Percentiles rank a stretch among this genome's conserved stretches.
These are phyloP conservation scores for Avahi laniger DNA, from an alignment of 2,797 vertebrate species.

Conservation along the genomic window DNA sequence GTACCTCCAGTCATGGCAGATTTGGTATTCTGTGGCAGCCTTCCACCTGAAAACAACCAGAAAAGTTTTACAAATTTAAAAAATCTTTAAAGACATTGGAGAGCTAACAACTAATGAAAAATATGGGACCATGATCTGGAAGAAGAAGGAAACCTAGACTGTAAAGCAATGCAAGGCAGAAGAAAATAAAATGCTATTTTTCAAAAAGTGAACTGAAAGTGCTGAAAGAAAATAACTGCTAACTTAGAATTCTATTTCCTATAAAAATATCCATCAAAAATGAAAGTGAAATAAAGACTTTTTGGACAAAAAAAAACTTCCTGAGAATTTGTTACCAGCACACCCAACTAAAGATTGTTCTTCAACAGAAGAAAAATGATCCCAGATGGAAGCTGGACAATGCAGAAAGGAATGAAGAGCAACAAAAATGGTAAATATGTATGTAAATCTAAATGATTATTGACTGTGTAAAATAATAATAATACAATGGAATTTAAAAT, in stretches of 20 bases:
- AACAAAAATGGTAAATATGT: slow-evolving; percentile 62
- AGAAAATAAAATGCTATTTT: slow-evolving; percentile 30
- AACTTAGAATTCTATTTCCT: slow-evolving; percentile 5
- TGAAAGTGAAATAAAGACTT: slow-evolving; percentile 37
- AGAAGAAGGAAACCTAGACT: slow-evolving; percentile 33
- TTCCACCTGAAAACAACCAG: slow-evolving; percentile 3
- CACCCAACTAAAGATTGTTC: background rate
- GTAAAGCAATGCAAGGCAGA: slow-evolving; percentile 22
- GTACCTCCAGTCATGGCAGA: background rate
- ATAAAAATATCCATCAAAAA: slow-evolving; percentile 20
- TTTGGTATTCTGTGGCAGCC: background rate
- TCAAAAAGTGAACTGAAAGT: background rate
- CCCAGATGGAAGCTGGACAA: background rate
- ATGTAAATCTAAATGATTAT: slow-evolving; percentile 30
- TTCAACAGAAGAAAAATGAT: slow-evolving; percentile 47
- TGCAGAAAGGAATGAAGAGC: slow-evolving; percentile 34
- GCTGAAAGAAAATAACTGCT: slow-evolving; percentile 13
- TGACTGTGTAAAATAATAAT: slow-evolving; percentile 33
- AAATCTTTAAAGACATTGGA: background rate
- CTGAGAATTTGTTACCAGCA: background rate
- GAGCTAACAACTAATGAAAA: background rate
- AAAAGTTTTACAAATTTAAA: background rate
- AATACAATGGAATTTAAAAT: background rate
- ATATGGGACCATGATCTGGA: background rate
- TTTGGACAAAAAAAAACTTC: background rate